Conservation (phyloP, 2,113 vertebrate species). For the Crotalus viridis region DNA sequence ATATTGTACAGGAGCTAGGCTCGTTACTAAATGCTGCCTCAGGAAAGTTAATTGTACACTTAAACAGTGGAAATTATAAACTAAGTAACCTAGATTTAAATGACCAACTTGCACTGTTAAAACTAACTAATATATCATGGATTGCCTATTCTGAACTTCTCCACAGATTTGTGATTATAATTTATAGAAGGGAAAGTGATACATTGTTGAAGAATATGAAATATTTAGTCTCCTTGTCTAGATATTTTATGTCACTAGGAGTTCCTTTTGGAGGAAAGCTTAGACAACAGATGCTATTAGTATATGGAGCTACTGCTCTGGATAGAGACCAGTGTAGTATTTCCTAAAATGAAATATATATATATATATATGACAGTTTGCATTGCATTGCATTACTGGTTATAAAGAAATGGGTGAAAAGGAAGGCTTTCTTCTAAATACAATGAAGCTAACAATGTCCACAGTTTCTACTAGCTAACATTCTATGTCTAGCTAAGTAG, state of each 20-base stretch:
- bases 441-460: background rate
- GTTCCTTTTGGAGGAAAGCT: background rate
- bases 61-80: background rate
- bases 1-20: background rate
- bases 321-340: background rate
- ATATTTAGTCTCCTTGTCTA: constrained; percentile 12
- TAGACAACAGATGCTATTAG: background rate
- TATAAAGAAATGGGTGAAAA: background rate
- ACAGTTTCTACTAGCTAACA: background rate
- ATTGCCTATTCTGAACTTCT: background rate
- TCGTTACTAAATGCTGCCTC: background rate
- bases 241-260: background rate
- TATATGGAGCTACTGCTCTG: background rate
- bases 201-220: background rate
- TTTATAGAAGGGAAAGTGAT: background rate
- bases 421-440: background rate
- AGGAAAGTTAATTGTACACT: background rate
- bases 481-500: background rate
- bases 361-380: background rate
- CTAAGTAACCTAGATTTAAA: background rate
- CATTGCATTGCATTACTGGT: background rate
- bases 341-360: background rate
- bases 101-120: background rate
- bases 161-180: background rate
- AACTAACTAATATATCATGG: background rate